Evolutionary conservation across 2,888 invertebrate species (phyloP).

Genomic region (Oscheius sp.): DNA sequence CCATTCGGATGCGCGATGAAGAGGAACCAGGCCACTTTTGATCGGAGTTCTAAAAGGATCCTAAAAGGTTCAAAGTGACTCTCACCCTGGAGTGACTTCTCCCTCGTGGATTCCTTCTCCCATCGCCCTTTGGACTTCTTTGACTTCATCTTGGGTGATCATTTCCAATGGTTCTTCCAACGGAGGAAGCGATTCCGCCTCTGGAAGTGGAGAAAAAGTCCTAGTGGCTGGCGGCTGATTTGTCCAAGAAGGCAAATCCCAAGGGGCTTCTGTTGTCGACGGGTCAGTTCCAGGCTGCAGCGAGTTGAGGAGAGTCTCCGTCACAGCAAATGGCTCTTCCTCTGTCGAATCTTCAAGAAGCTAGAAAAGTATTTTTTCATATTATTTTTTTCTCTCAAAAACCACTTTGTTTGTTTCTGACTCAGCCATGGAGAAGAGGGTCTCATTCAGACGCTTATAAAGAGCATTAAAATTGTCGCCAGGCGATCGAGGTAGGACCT

Average conservation of each 20-base stretch:
- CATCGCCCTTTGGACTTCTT: not conserved
- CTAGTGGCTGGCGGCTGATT: not conserved
- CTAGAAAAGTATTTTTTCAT: not conserved
- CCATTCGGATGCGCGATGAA: slow-evolving; percentile 19
- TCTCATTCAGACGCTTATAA: slow-evolving; percentile 9
- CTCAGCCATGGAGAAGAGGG: slow-evolving; percentile 4
- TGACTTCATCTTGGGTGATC: not conserved
- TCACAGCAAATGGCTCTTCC: slow-evolving; percentile 15
- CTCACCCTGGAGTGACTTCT: not conserved
- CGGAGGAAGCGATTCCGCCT: not conserved
- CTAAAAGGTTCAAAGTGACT: not conserved
- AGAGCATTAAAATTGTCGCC: slow-evolving; percentile 19
- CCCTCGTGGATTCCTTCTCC: not conserved
- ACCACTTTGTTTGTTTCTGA: not conserved
- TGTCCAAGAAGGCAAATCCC: not conserved
- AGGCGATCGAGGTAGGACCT: not conserved
- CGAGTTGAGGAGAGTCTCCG: not conserved
- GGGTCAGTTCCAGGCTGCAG: not conserved
- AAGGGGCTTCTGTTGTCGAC: not conserved
- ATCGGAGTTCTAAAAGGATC: not conserved
- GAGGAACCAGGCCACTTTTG: not conserved
- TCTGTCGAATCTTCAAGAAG: not conserved
- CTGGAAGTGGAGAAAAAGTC: slow-evolving; percentile 8
- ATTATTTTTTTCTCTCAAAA: not conserved
- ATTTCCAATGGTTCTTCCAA: not conserved